phyloP scores from a whole-genome alignment of 23 tunicate species.

The Halocynthia roretzi region DNA sequence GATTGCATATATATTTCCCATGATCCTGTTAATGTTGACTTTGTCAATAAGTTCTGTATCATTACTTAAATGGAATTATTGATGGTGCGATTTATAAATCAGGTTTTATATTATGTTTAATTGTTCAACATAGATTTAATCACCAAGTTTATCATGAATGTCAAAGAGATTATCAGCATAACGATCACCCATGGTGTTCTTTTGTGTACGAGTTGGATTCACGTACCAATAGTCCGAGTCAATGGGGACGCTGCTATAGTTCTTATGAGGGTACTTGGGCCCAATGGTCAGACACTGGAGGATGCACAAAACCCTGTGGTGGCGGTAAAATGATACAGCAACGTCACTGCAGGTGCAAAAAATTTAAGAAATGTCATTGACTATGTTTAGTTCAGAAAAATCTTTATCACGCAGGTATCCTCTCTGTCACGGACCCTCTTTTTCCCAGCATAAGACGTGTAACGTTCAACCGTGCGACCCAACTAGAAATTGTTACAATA shows the following conservation, averaged over 20 bases:
- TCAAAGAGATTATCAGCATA: too few relatives aligned
- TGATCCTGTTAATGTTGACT: too few relatives aligned
- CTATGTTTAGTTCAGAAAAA: neutral
- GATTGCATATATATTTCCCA: too few relatives aligned
- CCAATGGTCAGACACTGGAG: neutral
- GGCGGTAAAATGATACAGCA: conserved; percentile 32
- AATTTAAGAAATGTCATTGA: neutral
- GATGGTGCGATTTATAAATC: too few relatives aligned
- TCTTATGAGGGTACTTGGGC: conserved; percentile 15
- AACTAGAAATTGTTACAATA: conserved; percentile 16
- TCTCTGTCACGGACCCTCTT: neutral
- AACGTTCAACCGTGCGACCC: conserved; percentile 47
- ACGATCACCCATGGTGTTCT: too few relatives aligned
- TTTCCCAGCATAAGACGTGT: neutral
- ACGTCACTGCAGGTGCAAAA: conserved; percentile 31
- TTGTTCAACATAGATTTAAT: too few relatives aligned
- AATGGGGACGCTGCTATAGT: conserved; percentile 26
- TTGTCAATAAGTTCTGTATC: too few relatives aligned
- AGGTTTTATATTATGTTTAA: too few relatives aligned
- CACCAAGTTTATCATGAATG: too few relatives aligned
- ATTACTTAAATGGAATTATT: too few relatives aligned
- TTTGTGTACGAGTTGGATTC: neutral
- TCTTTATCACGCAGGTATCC: neutral
- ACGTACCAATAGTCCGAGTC: neutral
- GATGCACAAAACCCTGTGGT: conserved; percentile 40